A percentile compares a stretch with the other conserved stretches of the same genome.
These are phyloP conservation scores for Dendrocincla fuliginosa DNA, from an alignment of 2,797 vertebrate genomes.

Conservation along the genomic window DNA sequence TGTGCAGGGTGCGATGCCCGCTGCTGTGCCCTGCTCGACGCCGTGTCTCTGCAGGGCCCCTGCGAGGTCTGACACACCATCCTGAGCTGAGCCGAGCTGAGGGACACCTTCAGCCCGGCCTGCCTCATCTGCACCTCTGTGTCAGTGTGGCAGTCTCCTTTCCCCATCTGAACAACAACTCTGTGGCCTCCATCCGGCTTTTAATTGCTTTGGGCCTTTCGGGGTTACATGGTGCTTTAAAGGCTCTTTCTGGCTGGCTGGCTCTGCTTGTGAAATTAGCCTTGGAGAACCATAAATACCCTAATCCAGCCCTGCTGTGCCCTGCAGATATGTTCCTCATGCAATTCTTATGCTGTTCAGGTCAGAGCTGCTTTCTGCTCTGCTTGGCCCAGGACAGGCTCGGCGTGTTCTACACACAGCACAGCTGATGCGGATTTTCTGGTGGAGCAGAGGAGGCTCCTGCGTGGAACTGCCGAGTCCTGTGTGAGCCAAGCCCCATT, in stretches of 20 bases:
- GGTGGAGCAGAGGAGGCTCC: background rate
- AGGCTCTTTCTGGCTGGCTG: background rate
- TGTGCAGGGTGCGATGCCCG: fast-evolving
- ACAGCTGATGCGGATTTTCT: background rate
- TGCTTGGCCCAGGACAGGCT: background rate
- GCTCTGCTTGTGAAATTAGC: background rate
- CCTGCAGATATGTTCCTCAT: background rate
- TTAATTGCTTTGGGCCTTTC: background rate
- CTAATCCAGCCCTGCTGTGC: background rate
- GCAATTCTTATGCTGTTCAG: background rate
- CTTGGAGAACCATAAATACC: background rate
- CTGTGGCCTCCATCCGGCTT: background rate
- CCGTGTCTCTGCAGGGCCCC: background rate
- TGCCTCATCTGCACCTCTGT: background rate
- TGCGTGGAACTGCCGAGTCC: background rate
- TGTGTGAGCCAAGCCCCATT: fast-evolving
- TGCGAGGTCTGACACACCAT: background rate
- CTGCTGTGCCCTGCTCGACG: fast-evolving
- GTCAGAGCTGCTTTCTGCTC: background rate
- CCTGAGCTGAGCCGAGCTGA: background rate
- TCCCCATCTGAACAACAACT: background rate
- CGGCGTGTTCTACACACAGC: fast-evolving
- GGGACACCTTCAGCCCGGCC: background rate
- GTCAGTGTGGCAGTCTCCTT: background rate
- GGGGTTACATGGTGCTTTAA: background rate